Conservation (phyloP, 2,797 vertebrate species). For the Sebastes reedi region DNA sequence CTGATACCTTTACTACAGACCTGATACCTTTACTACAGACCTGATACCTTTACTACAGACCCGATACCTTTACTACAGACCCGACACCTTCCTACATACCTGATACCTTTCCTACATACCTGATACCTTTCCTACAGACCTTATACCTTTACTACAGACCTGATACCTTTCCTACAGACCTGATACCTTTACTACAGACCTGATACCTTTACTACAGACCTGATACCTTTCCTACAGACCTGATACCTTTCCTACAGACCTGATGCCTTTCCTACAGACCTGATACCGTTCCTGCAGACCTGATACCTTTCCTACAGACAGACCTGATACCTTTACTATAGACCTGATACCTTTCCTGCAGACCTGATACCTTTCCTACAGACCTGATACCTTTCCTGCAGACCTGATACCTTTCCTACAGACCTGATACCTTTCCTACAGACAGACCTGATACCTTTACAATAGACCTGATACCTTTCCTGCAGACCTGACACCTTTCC, state of each 20-base stretch:
- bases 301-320: not conserved
- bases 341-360: not conserved
- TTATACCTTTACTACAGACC: too few relatives aligned
- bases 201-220: accelerated
- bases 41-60: too few relatives aligned
- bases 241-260: not conserved
- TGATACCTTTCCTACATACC: too few relatives aligned
- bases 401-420: not conserved
- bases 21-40: too few relatives aligned
- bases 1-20: too few relatives aligned
- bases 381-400: too few relatives aligned
- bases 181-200: too few relatives aligned
- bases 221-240: not conserved
- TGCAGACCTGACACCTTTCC: not conserved
- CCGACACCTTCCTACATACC: accelerated
- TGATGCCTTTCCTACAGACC: too few relatives aligned
- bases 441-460: too few relatives aligned
- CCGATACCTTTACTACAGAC: too few relatives aligned
- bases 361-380: not conserved
- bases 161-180: too few relatives aligned
- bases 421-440: not conserved
- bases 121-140: accelerated
- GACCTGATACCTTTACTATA: too few relatives aligned
- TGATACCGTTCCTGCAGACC: not conserved
- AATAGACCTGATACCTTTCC: not conserved